A percentile compares a stretch with the other conserved stretches of the same genome.
These are phyloP conservation scores for Zaprionus vittiger DNA, from an alignment of 1,140 invertebrate genomes.

Conservation along the genomic window DNA sequence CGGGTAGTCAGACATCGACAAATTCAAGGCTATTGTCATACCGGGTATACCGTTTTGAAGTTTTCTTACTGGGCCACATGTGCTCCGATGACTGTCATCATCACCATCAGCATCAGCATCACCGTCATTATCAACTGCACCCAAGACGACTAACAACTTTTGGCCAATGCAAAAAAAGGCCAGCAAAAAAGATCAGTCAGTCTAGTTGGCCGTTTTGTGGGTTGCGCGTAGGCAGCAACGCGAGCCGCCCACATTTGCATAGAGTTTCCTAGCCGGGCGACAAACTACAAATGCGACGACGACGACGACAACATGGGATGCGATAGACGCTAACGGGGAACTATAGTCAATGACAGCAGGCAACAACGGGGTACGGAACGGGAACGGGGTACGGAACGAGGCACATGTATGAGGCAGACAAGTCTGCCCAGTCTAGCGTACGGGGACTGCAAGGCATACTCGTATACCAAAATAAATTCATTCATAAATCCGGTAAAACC, in stretches of 20 bases:
- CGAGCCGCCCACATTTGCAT: constrained; percentile 75
- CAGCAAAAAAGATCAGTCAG: constrained; percentile 45
- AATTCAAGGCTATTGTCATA: constrained; percentile 25
- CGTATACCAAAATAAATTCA: constrained; percentile 75
- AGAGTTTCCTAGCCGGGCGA: constrained; percentile 74
- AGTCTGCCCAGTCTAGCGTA: constrained; percentile 56
- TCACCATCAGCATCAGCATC: constrained; percentile 33
- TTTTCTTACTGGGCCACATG: constrained; percentile 66
- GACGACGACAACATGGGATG: constrained; percentile 53
- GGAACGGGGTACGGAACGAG: neutral
- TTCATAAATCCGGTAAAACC: constrained; percentile 83
- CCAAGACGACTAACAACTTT: constrained; percentile 60
- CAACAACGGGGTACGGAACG: neutral
- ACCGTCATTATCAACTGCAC: constrained; percentile 57
- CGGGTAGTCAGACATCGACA: neutral
- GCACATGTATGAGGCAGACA: constrained; percentile 57
- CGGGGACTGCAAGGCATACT: constrained; percentile 35
- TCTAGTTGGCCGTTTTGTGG: constrained; percentile 64
- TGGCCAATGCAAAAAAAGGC: constrained; percentile 19
- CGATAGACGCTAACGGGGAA: constrained; percentile 47
- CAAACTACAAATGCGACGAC: constrained; percentile 79
- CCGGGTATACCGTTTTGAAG: constrained; percentile 35
- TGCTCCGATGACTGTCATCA: constrained; percentile 29
- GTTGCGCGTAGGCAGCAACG: constrained; percentile 76
- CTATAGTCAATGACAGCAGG: constrained; percentile 4